Percentiles rank a stretch among this genome's conserved stretches.
These are phyloP conservation scores for Lophochroa leadbeateri DNA, from an alignment of 2,113 vertebrate species.

Conservation along the genomic window DNA sequence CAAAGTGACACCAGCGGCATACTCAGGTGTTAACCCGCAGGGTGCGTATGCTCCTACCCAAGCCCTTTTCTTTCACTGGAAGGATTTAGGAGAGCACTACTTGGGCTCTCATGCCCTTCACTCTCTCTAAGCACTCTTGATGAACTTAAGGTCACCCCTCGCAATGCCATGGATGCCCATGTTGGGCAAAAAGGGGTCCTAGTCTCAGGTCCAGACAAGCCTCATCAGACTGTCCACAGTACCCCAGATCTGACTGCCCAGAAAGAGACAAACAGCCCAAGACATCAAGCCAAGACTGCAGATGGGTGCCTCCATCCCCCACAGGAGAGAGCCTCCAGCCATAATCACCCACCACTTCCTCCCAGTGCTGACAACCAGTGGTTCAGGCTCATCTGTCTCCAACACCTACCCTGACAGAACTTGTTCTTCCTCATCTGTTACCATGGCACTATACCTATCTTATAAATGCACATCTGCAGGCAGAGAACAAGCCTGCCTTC, in stretches of 20 bases:
- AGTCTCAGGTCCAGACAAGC: not conserved
- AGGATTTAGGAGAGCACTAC: not conserved
- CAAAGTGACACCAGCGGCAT: not conserved
- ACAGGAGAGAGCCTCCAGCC: not conserved
- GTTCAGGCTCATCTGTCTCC: not conserved
- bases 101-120: not conserved
- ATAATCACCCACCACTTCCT: not conserved
- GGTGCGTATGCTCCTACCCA: not conserved
- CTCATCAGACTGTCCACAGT: not conserved
- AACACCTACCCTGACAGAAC: not conserved
- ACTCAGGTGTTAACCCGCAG: not conserved
- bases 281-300: not conserved
- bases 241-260: not conserved
- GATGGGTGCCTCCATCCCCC: not conserved
- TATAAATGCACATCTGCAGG: constrained; percentile 10
- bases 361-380: not conserved
- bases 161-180: not conserved
- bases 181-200: not conserved
- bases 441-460: constrained; percentile 2
- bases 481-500: not conserved
- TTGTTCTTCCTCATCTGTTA: constrained; percentile 17
- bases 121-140: not conserved
- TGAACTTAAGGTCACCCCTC: not conserved
- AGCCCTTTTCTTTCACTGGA: not conserved
- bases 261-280: not conserved